Evolutionary conservation across 2,797 vertebrate species (phyloP).

Genomic region (Gallinago nigripennis): DNA sequence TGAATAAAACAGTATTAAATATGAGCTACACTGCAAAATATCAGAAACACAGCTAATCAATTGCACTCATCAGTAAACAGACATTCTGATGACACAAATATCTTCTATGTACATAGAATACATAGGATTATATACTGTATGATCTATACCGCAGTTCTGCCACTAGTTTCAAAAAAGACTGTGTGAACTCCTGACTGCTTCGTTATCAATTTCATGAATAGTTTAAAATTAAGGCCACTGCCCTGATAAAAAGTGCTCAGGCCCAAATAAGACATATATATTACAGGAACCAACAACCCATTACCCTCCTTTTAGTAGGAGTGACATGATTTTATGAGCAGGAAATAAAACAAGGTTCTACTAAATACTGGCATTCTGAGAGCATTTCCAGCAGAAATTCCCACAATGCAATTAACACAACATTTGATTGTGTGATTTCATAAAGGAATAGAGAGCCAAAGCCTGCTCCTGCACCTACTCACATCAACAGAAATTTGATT

Average conservation of each 20-base stretch:
- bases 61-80: not conserved
- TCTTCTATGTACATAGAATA: not conserved
- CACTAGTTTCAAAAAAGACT: not conserved
- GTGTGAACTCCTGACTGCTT: not conserved
- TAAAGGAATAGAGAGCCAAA: not conserved
- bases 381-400: not conserved
- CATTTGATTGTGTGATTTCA: not conserved
- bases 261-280: not conserved
- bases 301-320: not conserved
- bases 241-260: not conserved
- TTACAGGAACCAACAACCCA: not conserved
- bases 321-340: not conserved
- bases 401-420: not conserved
- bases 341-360: not conserved
- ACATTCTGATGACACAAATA: not conserved
- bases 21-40: not conserved
- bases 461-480: not conserved
- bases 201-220: not conserved
- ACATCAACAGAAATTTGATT: not conserved
- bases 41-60: not conserved
- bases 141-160: not conserved
- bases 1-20: not conserved
- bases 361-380: not conserved
- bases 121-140: not conserved
- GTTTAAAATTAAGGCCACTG: not conserved